These are phyloP conservation scores for Cistogaster globosa DNA, from an alignment of 2,888 invertebrate species.

Conservation along the genomic window DNA sequence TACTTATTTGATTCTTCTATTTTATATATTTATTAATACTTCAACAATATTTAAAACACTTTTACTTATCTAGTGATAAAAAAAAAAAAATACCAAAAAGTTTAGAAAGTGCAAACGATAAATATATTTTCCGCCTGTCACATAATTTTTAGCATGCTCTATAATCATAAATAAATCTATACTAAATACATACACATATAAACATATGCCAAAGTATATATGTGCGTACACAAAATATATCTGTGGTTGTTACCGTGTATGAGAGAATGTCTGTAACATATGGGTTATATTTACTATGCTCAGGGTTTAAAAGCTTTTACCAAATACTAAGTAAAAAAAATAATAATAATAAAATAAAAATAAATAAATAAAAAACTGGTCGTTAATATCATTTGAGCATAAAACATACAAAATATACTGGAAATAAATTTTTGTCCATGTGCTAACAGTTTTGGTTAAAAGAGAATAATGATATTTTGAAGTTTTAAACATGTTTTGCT, in stretches of 20 bases:
- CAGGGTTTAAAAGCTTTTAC: slow-evolving; percentile 15
- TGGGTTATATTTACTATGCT: slow-evolving; percentile 36
- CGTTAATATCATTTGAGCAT: slow-evolving; percentile 53
- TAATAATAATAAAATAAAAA: neutral
- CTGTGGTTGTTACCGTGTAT: neutral
- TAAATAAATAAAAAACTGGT: slow-evolving; percentile 23
- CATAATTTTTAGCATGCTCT: slow-evolving; percentile 59
- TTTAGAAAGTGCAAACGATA: slow-evolving; percentile 19
- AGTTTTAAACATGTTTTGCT: neutral
- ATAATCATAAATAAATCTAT: slow-evolving; percentile 48
- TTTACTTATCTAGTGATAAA: too few relatives aligned
- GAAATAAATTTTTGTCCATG: neutral
- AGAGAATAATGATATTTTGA: neutral
- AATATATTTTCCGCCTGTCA: slow-evolving; percentile 50
- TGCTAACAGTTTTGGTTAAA: neutral
- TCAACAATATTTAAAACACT: too few relatives aligned
- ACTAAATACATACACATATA: neutral
- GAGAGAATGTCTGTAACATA: neutral
- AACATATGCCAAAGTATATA: neutral
- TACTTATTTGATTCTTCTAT: too few relatives aligned
- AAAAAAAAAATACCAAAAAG: neutral
- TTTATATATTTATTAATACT: too few relatives aligned
- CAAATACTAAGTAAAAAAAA: neutral
- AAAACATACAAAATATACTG: slow-evolving; percentile 48
- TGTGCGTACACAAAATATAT: neutral